These are phyloP conservation scores for Zele albiditarsus DNA, from an alignment of 2,888 invertebrate species.

Conservation along the genomic window DNA sequence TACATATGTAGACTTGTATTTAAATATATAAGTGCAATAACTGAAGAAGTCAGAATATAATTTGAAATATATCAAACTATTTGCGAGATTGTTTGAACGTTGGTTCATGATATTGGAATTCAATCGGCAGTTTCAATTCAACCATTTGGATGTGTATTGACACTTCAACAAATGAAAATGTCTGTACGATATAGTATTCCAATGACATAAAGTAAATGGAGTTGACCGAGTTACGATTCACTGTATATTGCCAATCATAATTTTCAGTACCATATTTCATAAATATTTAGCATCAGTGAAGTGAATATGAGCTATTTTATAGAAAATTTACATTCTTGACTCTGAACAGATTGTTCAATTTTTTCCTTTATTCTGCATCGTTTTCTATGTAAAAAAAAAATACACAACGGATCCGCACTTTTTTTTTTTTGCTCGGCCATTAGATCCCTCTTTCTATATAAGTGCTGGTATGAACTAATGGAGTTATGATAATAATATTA, in stretches of 20 bases:
- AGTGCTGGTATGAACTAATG: too few relatives aligned
- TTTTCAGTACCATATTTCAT: background rate
- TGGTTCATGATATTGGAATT: background rate
- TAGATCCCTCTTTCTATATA: too few relatives aligned
- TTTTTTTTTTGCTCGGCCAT: too few relatives aligned
- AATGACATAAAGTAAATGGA: background rate
- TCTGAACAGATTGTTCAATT: too few relatives aligned
- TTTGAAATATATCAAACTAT: background rate
- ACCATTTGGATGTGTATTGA: conserved; percentile 4
- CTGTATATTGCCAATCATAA: background rate
- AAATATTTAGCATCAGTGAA: too few relatives aligned
- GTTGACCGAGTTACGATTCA: conserved; percentile 18
- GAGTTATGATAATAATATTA: too few relatives aligned
- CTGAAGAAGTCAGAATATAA: background rate
- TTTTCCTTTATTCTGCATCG: too few relatives aligned
- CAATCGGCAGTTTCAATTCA: conserved; percentile 2
- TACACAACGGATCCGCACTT: too few relatives aligned
- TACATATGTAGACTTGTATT: background rate
- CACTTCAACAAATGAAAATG: conserved; percentile 12
- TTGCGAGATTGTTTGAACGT: background rate
- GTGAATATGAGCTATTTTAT: too few relatives aligned
- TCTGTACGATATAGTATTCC: background rate
- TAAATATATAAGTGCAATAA: background rate
- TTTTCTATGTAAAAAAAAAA: too few relatives aligned
- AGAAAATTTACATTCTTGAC: too few relatives aligned